Evolutionary conservation across 1,140 invertebrate species (phyloP).

Genomic region (Drosophila punjabiensis): DNA sequence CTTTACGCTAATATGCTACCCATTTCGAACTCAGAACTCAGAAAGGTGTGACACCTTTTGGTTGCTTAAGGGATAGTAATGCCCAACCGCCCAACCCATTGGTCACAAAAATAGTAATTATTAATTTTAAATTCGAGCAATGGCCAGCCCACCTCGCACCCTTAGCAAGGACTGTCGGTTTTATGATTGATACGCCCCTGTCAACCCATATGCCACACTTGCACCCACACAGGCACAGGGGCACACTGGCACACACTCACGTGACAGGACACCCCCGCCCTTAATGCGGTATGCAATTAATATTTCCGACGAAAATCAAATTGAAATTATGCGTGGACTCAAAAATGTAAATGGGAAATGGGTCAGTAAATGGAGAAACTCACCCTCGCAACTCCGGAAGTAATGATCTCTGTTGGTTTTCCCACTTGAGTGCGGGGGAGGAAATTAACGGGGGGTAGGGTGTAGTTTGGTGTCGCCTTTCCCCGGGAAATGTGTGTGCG

Average conservation of each 20-base stretch:
- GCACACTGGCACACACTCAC: slow-evolving; percentile 8
- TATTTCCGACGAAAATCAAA: slow-evolving; percentile 76
- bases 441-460: slow-evolving; percentile 1
- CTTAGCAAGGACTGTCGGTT: slow-evolving; percentile 32
- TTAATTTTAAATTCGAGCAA: slow-evolving; percentile 60
- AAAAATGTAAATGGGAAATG: slow-evolving; percentile 41
- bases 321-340: slow-evolving; percentile 70
- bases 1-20: no score
- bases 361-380: slow-evolving; percentile 7
- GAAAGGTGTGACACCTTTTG: not conserved
- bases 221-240: slow-evolving; percentile 30
- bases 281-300: slow-evolving; percentile 56
- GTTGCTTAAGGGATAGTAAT: not conserved
- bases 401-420: slow-evolving; percentile 43
- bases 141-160: slow-evolving; percentile 31
- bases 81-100: slow-evolving; percentile 24
- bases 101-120: slow-evolving; percentile 58
- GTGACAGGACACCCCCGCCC: slow-evolving; percentile 56
- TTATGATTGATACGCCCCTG: slow-evolving; percentile 68
- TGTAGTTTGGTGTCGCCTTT: slow-evolving; percentile 16
- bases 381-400: slow-evolving; percentile 16
- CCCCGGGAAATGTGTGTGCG: slow-evolving; percentile 32
- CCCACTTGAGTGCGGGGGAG: slow-evolving; percentile 21
- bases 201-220: slow-evolving; percentile 67
- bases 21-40: no score